Percentiles rank a stretch among this genome's conserved stretches.
phyloP scores from a whole-genome alignment of 2,888 invertebrate species.

The Bellardia pandia region DNA sequence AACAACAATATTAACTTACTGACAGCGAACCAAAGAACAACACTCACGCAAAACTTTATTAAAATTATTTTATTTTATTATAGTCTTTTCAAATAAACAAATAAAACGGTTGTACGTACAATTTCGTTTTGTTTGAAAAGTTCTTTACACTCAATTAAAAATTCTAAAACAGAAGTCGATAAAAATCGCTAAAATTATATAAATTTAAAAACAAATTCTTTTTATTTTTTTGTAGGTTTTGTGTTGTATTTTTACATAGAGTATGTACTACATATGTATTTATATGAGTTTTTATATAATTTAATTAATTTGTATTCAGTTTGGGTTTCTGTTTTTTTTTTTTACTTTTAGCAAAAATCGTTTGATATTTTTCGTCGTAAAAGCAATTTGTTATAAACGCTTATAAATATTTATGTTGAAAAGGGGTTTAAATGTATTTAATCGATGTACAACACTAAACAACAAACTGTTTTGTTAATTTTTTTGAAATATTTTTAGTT shows the following conservation, averaged over 20 bases:
- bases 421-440: slow-evolving; percentile 25
- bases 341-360: slow-evolving; percentile 10
- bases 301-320: slow-evolving; percentile 63
- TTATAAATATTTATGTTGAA: not conserved
- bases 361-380: slow-evolving; percentile 37
- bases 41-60: slow-evolving; percentile 55
- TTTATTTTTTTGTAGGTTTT: slow-evolving; percentile 35
- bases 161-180: slow-evolving; percentile 72
- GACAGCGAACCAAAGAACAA: slow-evolving; percentile 12
- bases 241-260: not conserved
- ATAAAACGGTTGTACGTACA: not conserved
- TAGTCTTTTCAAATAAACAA: not conserved
- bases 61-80: slow-evolving; percentile 18
- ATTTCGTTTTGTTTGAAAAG: slow-evolving; percentile 44
- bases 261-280: not conserved
- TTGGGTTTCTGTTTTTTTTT: slow-evolving; percentile 39
- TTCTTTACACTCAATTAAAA: slow-evolving; percentile 67
- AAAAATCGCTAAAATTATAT: slow-evolving; percentile 67
- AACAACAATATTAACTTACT: slow-evolving; percentile 6
- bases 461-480: not conserved
- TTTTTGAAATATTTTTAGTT: too few species aligned
- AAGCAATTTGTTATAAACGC: slow-evolving; percentile 45
- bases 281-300: not conserved
- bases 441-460: not conserved
- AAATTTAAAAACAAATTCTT: slow-evolving; percentile 52